Evolutionary conservation across 2,113 vertebrate species (phyloP).

Genomic region (Pangasianodon gigas): DNA sequence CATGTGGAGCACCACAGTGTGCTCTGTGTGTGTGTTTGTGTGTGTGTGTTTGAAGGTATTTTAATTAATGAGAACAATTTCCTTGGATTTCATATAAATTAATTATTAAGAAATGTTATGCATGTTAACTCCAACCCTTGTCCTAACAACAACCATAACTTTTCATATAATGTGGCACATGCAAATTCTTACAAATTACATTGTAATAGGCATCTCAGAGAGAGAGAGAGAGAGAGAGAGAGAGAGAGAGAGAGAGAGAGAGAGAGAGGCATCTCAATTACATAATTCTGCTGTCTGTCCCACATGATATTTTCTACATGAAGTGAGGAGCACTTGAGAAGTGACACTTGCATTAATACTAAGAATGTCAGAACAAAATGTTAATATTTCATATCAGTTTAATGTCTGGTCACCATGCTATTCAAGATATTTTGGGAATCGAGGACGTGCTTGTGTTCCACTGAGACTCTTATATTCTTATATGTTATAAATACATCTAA

Average conservation of each 20-base stretch:
- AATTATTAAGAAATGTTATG: background rate
- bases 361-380: background rate
- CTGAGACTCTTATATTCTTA: background rate
- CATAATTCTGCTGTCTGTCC: background rate
- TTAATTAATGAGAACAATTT: background rate
- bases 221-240: background rate
- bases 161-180: background rate
- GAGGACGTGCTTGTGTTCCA: background rate
- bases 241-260: background rate
- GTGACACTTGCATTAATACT: background rate
- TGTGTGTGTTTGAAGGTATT: background rate
- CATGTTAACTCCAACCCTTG: background rate
- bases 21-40: conserved; percentile 52
- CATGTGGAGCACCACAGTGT: conserved; percentile 45
- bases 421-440: background rate
- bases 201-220: background rate
- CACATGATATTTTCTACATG: conserved; percentile 17
- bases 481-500: background rate
- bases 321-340: background rate
- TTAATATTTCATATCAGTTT: conserved; percentile 10
- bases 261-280: background rate
- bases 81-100: background rate
- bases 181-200: background rate
- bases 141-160: background rate
- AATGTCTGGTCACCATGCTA: background rate